phyloP scores from a whole-genome alignment of 2,113 vertebrate genomes.

The Silurus glanis region DNA sequence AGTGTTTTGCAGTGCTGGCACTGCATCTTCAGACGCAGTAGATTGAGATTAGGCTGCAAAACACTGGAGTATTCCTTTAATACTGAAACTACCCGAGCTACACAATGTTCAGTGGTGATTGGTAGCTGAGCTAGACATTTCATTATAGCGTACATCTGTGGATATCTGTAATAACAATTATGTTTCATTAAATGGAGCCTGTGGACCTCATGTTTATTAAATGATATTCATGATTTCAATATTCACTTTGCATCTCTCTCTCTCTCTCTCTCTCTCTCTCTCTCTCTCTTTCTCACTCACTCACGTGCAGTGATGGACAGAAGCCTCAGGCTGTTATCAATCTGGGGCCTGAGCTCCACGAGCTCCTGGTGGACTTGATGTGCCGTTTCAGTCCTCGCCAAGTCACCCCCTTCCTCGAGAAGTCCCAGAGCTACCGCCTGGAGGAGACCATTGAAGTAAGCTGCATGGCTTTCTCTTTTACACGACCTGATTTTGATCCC shows the following conservation, averaged over 20 bases:
- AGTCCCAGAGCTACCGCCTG: slow-evolving; percentile 85
- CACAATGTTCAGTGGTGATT: neutral
- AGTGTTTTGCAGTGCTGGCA: neutral
- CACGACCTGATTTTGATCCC: neutral
- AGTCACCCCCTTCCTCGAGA: slow-evolving; percentile 79
- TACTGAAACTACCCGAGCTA: neutral
- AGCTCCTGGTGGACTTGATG: slow-evolving; percentile 82
- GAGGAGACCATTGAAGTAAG: slow-evolving; percentile 87
- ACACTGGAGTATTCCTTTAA: neutral
- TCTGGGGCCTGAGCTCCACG: slow-evolving; percentile 76
- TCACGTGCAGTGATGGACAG: slow-evolving; percentile 80
- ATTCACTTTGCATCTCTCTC: neutral
- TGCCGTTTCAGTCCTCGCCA: slow-evolving; percentile 81
- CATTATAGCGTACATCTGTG: neutral
- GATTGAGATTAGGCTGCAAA: neutral
- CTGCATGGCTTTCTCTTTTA: neutral
- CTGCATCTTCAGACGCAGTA: neutral
- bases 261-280: neutral
- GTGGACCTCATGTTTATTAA: slow-evolving; percentile 1
- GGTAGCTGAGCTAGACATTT: neutral
- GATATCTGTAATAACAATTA: neutral
- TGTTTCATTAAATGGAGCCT: neutral
- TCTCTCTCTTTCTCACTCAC: neutral
- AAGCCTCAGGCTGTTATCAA: slow-evolving; percentile 68
- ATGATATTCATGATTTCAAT: neutral